Conservation (phyloP, 2,797 vertebrate species). For the Galagoides demidoff region DNA sequence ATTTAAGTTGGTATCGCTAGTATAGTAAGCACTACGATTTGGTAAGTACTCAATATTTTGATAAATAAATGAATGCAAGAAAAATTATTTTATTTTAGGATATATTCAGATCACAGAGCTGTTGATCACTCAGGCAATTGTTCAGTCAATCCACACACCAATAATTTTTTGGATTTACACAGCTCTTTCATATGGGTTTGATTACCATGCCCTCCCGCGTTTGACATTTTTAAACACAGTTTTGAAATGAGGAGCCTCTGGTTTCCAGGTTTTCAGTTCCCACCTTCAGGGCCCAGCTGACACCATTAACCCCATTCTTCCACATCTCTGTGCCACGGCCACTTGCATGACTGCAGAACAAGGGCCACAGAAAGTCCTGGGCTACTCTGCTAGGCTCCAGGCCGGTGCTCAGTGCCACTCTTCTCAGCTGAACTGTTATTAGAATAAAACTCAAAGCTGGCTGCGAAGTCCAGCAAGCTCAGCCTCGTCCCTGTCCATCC, state of each 20-base stretch:
- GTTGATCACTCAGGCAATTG: not conserved
- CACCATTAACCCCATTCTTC: too few species aligned
- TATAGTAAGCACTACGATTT: not conserved
- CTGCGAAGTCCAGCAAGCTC: not conserved
- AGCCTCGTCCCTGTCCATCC: not conserved
- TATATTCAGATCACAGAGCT: not conserved
- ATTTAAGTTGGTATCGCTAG: not conserved
- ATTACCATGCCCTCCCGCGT: not conserved
- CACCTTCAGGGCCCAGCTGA: not conserved
- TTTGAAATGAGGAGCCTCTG: not conserved
- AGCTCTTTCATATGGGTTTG: not conserved
- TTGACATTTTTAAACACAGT: not conserved
- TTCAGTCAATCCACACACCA: not conserved
- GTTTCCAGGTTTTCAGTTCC: not conserved
- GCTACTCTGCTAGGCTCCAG: not conserved
- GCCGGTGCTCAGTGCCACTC: not conserved
- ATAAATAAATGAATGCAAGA: constrained; percentile 1
- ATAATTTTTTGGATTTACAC: not conserved
- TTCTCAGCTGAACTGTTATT: not conserved
- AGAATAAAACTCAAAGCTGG: not conserved
- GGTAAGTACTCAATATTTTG: not conserved
- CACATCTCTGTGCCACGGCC: accelerated
- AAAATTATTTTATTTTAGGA: not conserved
- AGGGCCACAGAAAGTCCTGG: not conserved
- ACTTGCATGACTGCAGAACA: not conserved